Percentiles rank a stretch among this genome's conserved stretches.
phyloP scores from a whole-genome alignment of 2,888 invertebrate genomes.

The Calliopum simillimum region DNA sequence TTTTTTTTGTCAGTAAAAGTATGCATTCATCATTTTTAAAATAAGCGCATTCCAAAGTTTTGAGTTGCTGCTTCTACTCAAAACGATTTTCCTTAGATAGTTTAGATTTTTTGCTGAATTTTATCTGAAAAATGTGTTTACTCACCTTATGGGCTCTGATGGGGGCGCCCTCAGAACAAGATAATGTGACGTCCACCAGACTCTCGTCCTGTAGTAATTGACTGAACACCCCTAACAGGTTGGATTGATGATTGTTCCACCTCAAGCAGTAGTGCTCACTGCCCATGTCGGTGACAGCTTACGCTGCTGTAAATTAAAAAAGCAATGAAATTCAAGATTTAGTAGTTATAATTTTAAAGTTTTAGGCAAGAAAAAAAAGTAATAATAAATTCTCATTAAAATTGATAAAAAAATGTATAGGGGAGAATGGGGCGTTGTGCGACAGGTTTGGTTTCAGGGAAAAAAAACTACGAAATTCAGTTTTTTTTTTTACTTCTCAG shows the following conservation, averaged over 20 bases:
- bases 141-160: conserved; percentile 90
- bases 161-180: conserved; percentile 95
- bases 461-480: too few relatives aligned
- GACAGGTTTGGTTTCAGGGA: too few relatives aligned
- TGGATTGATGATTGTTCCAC: conserved; percentile 99
- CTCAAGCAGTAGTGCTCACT: conserved; percentile 99
- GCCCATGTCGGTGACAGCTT: conserved; percentile 95
- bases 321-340: not conserved
- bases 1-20: too few relatives aligned
- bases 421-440: not conserved
- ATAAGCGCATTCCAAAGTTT: too few relatives aligned
- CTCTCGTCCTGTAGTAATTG: conserved; percentile 95
- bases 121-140: conserved; percentile 22
- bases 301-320: conserved; percentile 72
- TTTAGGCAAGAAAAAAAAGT: not conserved
- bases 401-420: conserved; percentile 14
- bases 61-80: too few relatives aligned
- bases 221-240: conserved; percentile 97
- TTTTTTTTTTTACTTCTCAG: too few relatives aligned
- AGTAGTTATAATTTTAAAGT: not conserved
- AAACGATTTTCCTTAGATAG: not conserved
- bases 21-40: too few relatives aligned
- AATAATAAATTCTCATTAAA: conserved; percentile 6
- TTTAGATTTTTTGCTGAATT: not conserved
- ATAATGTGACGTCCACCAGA: conserved; percentile 95